These are phyloP conservation scores for Crenuchus spilurus DNA, from an alignment of 2,797 vertebrate species.

Conservation along the genomic window DNA sequence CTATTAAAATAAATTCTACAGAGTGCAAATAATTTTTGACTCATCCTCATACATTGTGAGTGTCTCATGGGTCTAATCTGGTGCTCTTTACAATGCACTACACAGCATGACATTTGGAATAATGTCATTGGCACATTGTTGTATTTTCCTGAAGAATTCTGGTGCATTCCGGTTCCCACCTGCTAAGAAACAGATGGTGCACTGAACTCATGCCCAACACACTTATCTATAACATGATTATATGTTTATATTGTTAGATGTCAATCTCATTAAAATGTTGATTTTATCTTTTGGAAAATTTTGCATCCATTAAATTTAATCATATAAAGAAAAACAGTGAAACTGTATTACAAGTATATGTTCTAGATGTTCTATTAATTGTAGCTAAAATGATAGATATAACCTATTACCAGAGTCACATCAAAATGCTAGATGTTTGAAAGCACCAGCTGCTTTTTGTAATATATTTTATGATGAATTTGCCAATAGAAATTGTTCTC, in stretches of 20 bases:
- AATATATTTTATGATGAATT: no score
- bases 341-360: neutral
- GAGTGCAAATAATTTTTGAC: no score
- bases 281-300: neutral
- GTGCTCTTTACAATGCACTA: neutral
- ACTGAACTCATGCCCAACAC: neutral
- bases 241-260: neutral
- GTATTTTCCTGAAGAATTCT: neutral
- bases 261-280: neutral
- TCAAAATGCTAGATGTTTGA: no score
- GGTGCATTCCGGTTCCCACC: neutral
- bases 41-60: no score
- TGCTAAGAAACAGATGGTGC: constrained; percentile 8
- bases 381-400: neutral
- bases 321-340: neutral
- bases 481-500: no score
- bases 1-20: no score
- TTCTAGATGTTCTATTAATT: neutral
- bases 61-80: neutral
- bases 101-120: neutral
- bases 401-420: no score
- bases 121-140: neutral
- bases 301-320: neutral
- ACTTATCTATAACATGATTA: neutral
- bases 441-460: no score